Evolutionary conservation across 2,113 vertebrate species (phyloP).

Genomic region (Melanotaenia duboulayi): DNA sequence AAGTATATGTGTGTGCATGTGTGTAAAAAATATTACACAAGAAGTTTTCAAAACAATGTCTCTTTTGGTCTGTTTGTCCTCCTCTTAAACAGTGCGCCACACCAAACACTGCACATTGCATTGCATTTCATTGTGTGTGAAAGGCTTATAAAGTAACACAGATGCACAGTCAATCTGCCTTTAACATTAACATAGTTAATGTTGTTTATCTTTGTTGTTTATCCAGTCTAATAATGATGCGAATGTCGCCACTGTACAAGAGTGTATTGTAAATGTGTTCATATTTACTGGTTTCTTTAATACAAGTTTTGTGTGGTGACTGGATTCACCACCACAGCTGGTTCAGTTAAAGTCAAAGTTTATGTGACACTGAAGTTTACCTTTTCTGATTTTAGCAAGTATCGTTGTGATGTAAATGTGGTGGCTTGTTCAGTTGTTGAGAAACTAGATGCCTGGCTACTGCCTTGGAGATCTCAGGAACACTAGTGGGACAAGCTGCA

Average conservation of each 20-base stretch:
- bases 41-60: not conserved
- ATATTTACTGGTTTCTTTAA: constrained; percentile 51
- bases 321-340: constrained; percentile 47
- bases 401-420: not conserved
- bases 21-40: too few species aligned
- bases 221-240: constrained; percentile 20
- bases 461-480: constrained; percentile 38
- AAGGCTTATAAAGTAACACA: not conserved
- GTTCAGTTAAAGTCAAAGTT: not conserved
- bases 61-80: too few species aligned
- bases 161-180: not conserved
- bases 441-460: constrained; percentile 34
- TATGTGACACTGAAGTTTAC: not conserved
- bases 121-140: not conserved
- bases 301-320: constrained; percentile 72
- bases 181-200: not conserved
- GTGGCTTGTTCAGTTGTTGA: constrained; percentile 3
- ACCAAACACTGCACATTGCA: not conserved
- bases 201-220: constrained; percentile 34
- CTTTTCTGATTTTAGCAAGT: not conserved
- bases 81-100: not conserved
- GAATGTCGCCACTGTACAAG: constrained; percentile 32
- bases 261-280: constrained; percentile 58
- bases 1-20: too few species aligned
- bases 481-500: constrained; percentile 70